Conservation (phyloP, 2,888 invertebrate genomes). For the Drosophila tripunctata region DNA sequence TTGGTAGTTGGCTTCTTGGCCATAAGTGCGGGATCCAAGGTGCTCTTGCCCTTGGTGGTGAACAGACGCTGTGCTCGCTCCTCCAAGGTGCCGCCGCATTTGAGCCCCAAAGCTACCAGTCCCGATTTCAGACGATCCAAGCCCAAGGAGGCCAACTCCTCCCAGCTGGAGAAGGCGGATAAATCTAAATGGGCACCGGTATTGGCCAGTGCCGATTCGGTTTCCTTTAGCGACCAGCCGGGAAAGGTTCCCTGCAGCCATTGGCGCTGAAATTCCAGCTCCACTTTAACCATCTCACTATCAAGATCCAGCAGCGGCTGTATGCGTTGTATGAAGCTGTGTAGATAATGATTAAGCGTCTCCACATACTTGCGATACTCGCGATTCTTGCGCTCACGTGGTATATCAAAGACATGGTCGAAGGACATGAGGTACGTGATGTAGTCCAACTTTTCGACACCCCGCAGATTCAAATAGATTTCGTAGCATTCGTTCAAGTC, state of each 20-base stretch:
- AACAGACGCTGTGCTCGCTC: constrained; percentile 98
- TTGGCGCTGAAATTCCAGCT: constrained; percentile 92
- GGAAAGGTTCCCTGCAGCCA: constrained; percentile 96
- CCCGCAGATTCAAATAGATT: constrained; percentile 97
- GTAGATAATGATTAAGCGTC: constrained; percentile 92
- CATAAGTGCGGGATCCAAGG: constrained; percentile 95
- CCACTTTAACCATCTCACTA: constrained; percentile 90
- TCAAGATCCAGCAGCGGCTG: constrained; percentile 94
- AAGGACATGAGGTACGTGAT: constrained; percentile 96
- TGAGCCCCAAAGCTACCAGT: constrained; percentile 96
- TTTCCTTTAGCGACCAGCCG: constrained; percentile 99
- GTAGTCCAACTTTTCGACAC: constrained; percentile 98
- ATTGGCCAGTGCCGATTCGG: constrained; percentile 95
- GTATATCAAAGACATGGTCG: constrained; percentile 97
- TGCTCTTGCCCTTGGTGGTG: constrained; percentile 97
- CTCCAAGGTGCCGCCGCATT: constrained; percentile 99
- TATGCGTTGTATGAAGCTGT: constrained; percentile 92
- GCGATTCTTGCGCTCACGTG: constrained; percentile 94
- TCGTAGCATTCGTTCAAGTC: constrained; percentile 98
- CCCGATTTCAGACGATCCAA: constrained; percentile 98
- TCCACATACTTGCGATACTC: constrained; percentile 94
- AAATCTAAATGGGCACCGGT: constrained; percentile 98
- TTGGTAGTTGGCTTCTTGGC: constrained; percentile 92
- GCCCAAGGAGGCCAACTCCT: constrained; percentile 98
- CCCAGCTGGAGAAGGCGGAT: constrained; percentile 98